These are phyloP conservation scores for Thecocarcelia acutangulata DNA, from an alignment of 2,888 invertebrate species.

Conservation along the genomic window DNA sequence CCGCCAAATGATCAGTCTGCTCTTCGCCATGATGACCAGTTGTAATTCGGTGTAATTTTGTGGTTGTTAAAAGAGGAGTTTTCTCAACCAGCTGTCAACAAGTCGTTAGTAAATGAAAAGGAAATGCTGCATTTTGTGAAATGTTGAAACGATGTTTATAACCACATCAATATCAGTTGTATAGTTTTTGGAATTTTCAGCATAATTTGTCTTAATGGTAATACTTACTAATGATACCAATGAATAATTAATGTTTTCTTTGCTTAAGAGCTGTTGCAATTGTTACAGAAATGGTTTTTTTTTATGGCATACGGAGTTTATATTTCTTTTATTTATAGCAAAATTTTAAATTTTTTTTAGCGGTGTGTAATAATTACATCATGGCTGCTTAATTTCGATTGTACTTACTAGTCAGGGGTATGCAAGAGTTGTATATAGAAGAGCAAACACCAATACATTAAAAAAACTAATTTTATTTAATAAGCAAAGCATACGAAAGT, in stretches of 20 bases:
- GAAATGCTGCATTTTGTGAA: constrained; percentile 25
- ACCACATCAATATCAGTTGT: constrained; percentile 36
- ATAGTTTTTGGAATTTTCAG: constrained; percentile 14
- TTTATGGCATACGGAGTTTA: not conserved
- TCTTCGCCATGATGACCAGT: constrained; percentile 1
- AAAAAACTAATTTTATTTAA: no score
- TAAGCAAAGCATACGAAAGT: no score
- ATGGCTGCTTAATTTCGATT: no score
- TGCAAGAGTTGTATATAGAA: no score
- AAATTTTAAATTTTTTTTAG: no score
- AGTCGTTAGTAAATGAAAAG: constrained; percentile 59
- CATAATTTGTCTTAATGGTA: constrained; percentile 64
- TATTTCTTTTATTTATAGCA: no score
- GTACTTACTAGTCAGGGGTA: no score
- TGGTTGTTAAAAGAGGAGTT: constrained; percentile 64
- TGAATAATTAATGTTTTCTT: constrained; percentile 12
- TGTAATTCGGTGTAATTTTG: constrained; percentile 66
- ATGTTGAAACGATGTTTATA: constrained; percentile 41
- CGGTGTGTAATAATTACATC: no score
- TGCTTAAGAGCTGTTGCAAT: constrained; percentile 8
- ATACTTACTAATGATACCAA: constrained; percentile 66
- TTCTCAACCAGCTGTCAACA: constrained; percentile 63
- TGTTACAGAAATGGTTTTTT: not conserved
- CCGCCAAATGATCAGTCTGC: constrained; percentile 15
- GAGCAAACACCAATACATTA: no score